A percentile compares a stretch with the other conserved stretches of the same genome.
Conservation (phyloP, 2,888 invertebrate genomes). For the Acrobeloides nanus region DNA sequence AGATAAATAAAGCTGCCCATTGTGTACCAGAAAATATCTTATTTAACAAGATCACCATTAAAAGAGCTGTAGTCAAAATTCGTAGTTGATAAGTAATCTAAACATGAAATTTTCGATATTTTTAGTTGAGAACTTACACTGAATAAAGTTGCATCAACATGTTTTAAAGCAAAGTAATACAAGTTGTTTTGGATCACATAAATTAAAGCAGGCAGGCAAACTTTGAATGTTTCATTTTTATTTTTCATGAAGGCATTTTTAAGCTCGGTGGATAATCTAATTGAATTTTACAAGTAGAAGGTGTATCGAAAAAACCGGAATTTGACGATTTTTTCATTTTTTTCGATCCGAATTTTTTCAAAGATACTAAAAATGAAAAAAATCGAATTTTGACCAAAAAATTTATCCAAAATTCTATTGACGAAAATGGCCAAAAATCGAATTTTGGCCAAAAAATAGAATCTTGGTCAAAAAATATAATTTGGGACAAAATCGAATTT, state of each 20-base stretch:
- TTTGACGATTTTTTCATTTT: background rate
- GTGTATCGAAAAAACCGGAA: constrained; percentile 4
- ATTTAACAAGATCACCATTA: constrained; percentile 77
- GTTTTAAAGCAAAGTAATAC: constrained; percentile 46
- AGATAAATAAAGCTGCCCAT: constrained; percentile 75
- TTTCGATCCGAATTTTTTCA: no score
- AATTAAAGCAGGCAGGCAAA: constrained; percentile 43
- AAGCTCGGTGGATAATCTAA: no score
- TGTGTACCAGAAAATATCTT: constrained; percentile 69
- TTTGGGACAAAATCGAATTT: no score
- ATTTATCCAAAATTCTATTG: no score
- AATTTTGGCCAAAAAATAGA: no score
- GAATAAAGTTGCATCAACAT: constrained; percentile 43
- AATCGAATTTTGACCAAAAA: no score
- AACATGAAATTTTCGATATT: constrained; percentile 40
- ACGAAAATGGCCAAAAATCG: no score
- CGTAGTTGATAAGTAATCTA: constrained; percentile 90
- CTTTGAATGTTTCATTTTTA: constrained; percentile 26
- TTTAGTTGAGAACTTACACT: constrained; percentile 25
- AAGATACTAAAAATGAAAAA: no score
- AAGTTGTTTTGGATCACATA: constrained; percentile 48
- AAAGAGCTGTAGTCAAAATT: constrained; percentile 89
- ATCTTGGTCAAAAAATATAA: no score
- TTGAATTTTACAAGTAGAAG: no score
- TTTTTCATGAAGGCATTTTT: constrained; percentile 4